A percentile compares a stretch with the other conserved stretches of the same genome.
Conservation (phyloP, 2,113 vertebrate species). For the Oreocharis arfaki region DNA sequence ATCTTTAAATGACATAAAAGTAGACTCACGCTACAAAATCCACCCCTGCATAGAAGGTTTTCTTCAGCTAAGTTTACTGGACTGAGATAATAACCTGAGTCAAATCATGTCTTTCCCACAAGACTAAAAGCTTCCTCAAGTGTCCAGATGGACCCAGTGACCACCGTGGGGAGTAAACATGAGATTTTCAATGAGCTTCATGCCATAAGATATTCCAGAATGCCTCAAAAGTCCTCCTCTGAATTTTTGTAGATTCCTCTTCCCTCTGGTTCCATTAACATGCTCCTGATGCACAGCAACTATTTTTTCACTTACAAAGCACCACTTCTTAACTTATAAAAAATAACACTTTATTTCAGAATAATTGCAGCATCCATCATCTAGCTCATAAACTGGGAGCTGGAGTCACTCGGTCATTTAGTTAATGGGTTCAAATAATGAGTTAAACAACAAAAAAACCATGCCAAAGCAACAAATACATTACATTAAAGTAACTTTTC, state of each 20-base stretch:
- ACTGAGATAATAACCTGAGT: not conserved
- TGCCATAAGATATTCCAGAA: not conserved
- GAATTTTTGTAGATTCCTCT: not conserved
- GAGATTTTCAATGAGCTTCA: not conserved
- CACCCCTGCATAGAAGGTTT: not conserved
- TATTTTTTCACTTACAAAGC: not conserved
- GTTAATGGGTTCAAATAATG: conserved; percentile 4
- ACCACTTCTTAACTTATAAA: not conserved
- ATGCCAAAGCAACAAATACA: not conserved
- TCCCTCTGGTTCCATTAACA: not conserved
- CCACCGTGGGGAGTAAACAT: rapidly evolving
- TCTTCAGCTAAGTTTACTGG: not conserved
- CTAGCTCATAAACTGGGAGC: not conserved
- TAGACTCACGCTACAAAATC: not conserved
- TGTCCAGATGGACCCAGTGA: not conserved
- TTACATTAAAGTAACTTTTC: conserved; percentile 10
- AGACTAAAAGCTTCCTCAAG: not conserved
- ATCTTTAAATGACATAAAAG: not conserved
- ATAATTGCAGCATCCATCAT: conserved; percentile 29
- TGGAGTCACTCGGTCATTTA: not conserved
- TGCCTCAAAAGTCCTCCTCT: not conserved
- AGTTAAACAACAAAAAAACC: not conserved
- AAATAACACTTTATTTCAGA: conserved; percentile 13
- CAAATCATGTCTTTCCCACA: not conserved
- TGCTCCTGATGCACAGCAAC: not conserved